Evolutionary conservation across 92 coral and sea anemone species (phyloP).

Genomic region (Nematostella vectensis): DNA sequence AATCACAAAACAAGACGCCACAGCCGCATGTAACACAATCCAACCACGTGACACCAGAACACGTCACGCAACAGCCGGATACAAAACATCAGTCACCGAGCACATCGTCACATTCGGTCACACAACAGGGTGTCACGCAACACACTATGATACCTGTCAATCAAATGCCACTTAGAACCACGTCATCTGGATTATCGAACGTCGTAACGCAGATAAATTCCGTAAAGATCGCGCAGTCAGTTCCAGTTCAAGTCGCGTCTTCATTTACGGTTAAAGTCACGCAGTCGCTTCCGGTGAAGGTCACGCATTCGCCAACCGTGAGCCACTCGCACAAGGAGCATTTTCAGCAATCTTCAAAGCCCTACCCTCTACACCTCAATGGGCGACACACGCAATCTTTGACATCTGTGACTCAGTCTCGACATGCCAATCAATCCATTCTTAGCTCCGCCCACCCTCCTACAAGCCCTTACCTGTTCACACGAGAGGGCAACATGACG

Average conservation of each 20-base stretch:
- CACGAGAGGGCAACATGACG: slow-evolving; percentile 10
- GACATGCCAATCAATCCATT: slow-evolving; percentile 3
- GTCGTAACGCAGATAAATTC: not conserved
- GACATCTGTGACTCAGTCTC: not conserved
- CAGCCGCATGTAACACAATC: slow-evolving; percentile 27
- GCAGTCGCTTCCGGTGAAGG: slow-evolving; percentile 8
- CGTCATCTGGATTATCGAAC: no score
- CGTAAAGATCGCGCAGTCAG: not conserved
- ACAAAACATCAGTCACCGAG: not conserved
- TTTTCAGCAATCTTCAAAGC: not conserved
- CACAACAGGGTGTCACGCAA: not conserved
- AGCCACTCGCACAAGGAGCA: not conserved
- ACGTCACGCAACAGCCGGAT: not conserved
- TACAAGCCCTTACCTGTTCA: slow-evolving; percentile 7
- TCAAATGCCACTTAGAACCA: no score
- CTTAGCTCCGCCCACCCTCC: not conserved
- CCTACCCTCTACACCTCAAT: not conserved
- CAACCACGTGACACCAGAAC: not conserved
- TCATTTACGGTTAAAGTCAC: not conserved
- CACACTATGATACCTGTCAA: not conserved
- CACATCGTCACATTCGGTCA: not conserved
- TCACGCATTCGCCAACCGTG: slow-evolving; percentile 19
- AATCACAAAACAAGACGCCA: slow-evolving; percentile 14
- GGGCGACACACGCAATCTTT: no score
- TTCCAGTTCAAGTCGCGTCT: not conserved